Percentiles rank a stretch among this genome's conserved stretches.
These are phyloP conservation scores for Porites evermanni DNA, from an alignment of 92 coral and sea anemone genomes.

Conservation along the genomic window DNA sequence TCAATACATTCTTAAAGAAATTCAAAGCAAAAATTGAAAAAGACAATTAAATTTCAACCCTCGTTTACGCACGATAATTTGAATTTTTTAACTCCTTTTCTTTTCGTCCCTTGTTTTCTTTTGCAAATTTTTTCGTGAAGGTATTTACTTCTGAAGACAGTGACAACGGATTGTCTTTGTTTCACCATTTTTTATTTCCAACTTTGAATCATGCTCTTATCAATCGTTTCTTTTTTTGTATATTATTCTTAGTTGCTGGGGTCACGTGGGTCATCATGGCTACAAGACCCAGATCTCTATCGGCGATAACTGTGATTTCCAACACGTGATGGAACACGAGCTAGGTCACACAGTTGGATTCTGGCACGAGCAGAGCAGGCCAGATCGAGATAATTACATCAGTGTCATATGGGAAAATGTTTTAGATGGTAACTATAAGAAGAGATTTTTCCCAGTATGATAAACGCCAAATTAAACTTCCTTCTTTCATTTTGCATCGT, in stretches of 20 bases:
- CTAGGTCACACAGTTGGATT: constrained; percentile 83
- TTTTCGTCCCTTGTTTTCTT: too few species aligned
- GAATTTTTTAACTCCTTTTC: too few species aligned
- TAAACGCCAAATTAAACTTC: too few species aligned
- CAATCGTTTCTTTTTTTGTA: background rate
- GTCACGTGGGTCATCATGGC: constrained; percentile 77
- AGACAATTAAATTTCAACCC: too few species aligned
- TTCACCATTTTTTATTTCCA: background rate
- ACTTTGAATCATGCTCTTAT: background rate
- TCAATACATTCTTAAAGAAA: too few species aligned
- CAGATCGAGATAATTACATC: constrained; percentile 73
- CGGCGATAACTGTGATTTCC: constrained; percentile 84
- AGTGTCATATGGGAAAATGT: constrained; percentile 71
- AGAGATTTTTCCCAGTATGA: too few species aligned
- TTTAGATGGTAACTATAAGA: constrained; percentile 41
- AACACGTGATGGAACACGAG: constrained; percentile 87
- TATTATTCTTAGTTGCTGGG: constrained; percentile 69
- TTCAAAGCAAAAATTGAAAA: too few species aligned
- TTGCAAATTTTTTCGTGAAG: too few species aligned
- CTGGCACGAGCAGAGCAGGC: constrained; percentile 89
- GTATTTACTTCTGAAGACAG: too few species aligned
- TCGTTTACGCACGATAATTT: too few species aligned
- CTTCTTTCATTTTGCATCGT: too few species aligned
- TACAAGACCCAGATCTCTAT: constrained; percentile 82
- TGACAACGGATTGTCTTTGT: background rate